Evolutionary conservation across 1,140 invertebrate species (phyloP).

Genomic region (Monochamus saltuarius): DNA sequence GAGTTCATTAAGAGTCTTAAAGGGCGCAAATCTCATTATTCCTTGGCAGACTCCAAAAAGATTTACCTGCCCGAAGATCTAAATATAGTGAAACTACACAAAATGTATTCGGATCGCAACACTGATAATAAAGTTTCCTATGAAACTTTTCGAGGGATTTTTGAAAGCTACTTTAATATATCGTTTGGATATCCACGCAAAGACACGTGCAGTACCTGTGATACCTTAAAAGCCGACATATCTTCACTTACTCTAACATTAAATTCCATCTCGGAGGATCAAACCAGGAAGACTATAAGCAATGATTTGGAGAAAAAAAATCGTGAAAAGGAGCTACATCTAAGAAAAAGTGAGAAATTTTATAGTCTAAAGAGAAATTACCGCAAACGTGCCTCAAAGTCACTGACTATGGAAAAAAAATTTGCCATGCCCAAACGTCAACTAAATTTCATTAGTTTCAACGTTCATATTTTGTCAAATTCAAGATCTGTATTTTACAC

Average conservation of each 20-base stretch:
- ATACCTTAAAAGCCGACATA: slow-evolving; percentile 19
- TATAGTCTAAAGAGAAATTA: slow-evolving; percentile 13
- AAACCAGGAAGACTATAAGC: slow-evolving; percentile 4
- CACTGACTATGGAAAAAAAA: slow-evolving; percentile 10
- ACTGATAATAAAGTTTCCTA: slow-evolving; percentile 13
- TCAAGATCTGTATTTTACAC: slow-evolving; percentile 15
- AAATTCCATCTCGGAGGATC: slow-evolving; percentile 10
- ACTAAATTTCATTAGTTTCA: slow-evolving; percentile 28
- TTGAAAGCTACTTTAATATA: slow-evolving; percentile 29
- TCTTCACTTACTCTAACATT: slow-evolving; percentile 15
- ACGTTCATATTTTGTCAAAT: slow-evolving; percentile 24
- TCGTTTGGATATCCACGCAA: slow-evolving; percentile 25
- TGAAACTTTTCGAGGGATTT: slow-evolving; percentile 19
- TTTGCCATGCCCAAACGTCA: slow-evolving; percentile 13
- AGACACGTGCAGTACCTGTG: slow-evolving; percentile 21
- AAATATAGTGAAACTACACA: slow-evolving; percentile 27
- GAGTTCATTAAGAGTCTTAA: no score
- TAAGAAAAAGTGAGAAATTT: no score
- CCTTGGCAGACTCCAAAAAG: slow-evolving; percentile 22
- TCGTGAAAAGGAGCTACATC: no score
- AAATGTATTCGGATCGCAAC: slow-evolving; percentile 13
- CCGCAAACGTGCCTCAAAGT: slow-evolving; percentile 12
- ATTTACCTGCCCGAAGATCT: slow-evolving; percentile 29
- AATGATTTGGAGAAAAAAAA: slow-evolving; percentile 7
- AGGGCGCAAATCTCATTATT: slow-evolving; percentile 23